Evolutionary conservation across 2,113 vertebrate genomes (phyloP).

Genomic region (Alethe diademata): DNA sequence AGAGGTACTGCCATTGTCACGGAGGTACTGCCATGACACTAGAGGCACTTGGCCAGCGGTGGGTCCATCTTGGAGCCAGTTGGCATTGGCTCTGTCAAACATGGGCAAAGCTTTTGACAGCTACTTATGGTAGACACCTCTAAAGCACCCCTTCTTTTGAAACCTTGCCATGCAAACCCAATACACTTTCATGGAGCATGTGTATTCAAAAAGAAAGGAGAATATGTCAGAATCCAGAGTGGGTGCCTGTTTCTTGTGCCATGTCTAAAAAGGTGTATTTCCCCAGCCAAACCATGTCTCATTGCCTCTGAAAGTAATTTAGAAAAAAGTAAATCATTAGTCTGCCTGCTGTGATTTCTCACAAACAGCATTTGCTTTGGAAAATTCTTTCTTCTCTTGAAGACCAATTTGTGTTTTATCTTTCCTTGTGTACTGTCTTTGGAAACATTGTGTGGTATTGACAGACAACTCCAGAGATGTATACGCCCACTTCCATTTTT

Average conservation of each 20-base stretch:
- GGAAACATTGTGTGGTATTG: background rate
- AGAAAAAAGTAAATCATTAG: background rate
- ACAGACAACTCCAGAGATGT: background rate
- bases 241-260: background rate
- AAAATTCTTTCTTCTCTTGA: background rate
- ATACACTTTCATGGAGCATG: background rate
- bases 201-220: background rate
- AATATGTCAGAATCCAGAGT: background rate
- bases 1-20: background rate
- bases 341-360: background rate
- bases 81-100: background rate
- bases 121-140: background rate
- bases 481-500: background rate
- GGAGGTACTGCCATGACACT: background rate
- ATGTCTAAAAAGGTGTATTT: background rate
- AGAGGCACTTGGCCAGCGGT: background rate
- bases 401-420: background rate
- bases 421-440: background rate
- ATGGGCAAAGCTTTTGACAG: background rate
- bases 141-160: background rate
- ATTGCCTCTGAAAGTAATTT: background rate
- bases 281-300: background rate
- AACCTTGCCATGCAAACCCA: background rate
- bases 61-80: background rate
- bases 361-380: background rate